phyloP scores from a whole-genome alignment of 1,140 invertebrate species.

The Arctopsyche grandis region DNA sequence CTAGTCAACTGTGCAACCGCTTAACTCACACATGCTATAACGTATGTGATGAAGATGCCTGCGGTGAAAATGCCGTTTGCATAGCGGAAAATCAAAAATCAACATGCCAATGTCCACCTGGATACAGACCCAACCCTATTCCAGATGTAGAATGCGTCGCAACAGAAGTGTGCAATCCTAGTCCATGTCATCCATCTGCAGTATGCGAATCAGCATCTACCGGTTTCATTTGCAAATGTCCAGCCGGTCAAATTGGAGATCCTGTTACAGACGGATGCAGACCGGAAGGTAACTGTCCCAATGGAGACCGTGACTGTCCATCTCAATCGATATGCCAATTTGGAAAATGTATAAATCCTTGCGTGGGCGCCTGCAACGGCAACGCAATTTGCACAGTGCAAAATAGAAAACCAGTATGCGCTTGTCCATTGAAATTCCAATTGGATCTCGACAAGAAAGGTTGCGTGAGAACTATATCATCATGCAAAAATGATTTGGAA shows the following conservation, averaged over 20 bases:
- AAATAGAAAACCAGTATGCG: constrained; percentile 78
- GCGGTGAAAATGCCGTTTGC: constrained; percentile 88
- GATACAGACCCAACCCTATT: constrained; percentile 80
- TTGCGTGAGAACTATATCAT: constrained; percentile 75
- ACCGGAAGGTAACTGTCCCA: constrained; percentile 75
- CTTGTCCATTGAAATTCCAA: constrained; percentile 78
- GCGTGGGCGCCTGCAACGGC: constrained; percentile 77
- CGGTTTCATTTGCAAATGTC: constrained; percentile 80
- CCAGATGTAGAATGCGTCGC: constrained; percentile 81
- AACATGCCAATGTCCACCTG: constrained; percentile 85
- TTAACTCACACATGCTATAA: constrained; percentile 84
- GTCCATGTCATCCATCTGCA: constrained; percentile 83
- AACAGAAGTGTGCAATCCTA: constrained; percentile 76
- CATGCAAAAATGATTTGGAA: constrained; percentile 78
- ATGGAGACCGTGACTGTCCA: constrained; percentile 80
- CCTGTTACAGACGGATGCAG: constrained; percentile 78
- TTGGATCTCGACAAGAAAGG: constrained; percentile 72
- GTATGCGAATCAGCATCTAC: constrained; percentile 76
- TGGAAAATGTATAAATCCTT: constrained; percentile 80
- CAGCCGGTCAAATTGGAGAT: constrained; percentile 79
- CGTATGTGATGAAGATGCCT: constrained; percentile 83
- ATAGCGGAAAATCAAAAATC: constrained; percentile 84
- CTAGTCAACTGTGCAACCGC: constrained; percentile 81
- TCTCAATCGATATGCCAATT: constrained; percentile 76
- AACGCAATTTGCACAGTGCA: constrained; percentile 82